A percentile compares a stretch with the other conserved stretches of the same genome.
Evolutionary conservation across 2,113 vertebrate genomes (phyloP).

Genomic region (Dryoscopus gambensis): DNA sequence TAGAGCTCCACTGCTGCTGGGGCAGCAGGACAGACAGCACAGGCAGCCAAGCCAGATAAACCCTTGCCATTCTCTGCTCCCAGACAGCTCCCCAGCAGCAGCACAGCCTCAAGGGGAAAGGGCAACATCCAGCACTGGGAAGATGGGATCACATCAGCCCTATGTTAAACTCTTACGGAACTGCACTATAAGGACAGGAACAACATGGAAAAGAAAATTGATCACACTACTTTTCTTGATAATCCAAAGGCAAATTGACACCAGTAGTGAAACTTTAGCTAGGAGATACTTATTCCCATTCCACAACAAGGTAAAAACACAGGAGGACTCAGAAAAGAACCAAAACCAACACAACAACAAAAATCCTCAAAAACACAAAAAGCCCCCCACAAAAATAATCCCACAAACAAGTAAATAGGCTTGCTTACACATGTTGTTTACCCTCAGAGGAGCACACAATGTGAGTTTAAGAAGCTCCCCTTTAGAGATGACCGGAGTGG

Average conservation of each 20-base stretch:
- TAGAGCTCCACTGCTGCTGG: not conserved
- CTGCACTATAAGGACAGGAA: not conserved
- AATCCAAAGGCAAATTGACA: not conserved
- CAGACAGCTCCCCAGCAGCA: not conserved
- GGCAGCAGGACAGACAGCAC: not conserved
- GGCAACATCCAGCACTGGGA: not conserved
- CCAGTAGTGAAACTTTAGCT: not conserved
- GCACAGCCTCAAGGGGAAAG: not conserved
- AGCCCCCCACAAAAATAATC: not conserved
- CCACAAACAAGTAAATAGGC: not conserved
- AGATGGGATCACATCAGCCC: accelerated
- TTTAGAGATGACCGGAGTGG: not conserved
- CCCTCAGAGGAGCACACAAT: not conserved
- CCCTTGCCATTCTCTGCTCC: not conserved
- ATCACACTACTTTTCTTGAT: not conserved
- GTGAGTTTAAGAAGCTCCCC: not conserved
- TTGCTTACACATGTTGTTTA: not conserved
- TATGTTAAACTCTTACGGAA: not conserved
- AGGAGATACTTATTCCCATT: not conserved
- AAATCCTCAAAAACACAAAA: not conserved
- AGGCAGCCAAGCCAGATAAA: not conserved
- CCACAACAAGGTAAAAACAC: not conserved
- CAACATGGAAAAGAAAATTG: not conserved
- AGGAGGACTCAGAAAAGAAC: not conserved
- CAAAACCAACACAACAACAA: not conserved